Base-by-base conservation (phyloP, 2,113 vertebrate genomes). In the Entomyzon cyanotis region DNA sequence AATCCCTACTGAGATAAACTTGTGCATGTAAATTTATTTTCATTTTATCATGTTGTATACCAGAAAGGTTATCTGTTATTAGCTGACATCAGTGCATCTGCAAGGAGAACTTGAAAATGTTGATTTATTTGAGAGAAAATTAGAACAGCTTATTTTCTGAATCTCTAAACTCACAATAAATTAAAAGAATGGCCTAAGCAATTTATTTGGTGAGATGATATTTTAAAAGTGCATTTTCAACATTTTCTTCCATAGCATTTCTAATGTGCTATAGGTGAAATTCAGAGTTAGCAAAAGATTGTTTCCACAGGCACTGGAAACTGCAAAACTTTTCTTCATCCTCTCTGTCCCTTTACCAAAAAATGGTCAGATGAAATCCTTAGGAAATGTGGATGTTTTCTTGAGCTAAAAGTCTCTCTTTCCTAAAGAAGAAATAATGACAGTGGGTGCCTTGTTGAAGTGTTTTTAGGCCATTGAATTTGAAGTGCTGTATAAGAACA, bases 161-260 rank as follows among this genome's bases (percentile, higher is more conserved):
- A 70, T 28, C 6, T 62, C 25, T 77, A 28, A 62, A 84, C 50
- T 74, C 17, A 41, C 11, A 90, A 58, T 37, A 89, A 63, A 81
- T 81, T 62, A 30, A 42, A 39, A 60, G 15, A 89, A 49, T 41
- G 0, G 0, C 30, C 49, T 73, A 28, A 80, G 27, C 7, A 71
- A 35, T 69, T 85, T 83, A 30, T 69, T 85, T 68, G 37, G 28
- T 49, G 18, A 88, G 5, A 7, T 49, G 5, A 69, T 87, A 16
- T 63, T 87, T 79, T 94, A 39, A 55, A 91, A 89, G 31, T 69
- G 18, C 12, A 63, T 95, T 93, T 95, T 93, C 30, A 92, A 74
- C 30, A 52, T 73, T 89, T 94, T n/a, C 31, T 82, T 94, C 56
- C 37, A 17, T 60, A 62, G 37, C 55, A 87, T 44, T 95, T 96